Evolutionary conservation across 2,888 invertebrate genomes (phyloP), one percentile per base, ranked within the genome.

Genomic region (Brenthis ino): DNA sequence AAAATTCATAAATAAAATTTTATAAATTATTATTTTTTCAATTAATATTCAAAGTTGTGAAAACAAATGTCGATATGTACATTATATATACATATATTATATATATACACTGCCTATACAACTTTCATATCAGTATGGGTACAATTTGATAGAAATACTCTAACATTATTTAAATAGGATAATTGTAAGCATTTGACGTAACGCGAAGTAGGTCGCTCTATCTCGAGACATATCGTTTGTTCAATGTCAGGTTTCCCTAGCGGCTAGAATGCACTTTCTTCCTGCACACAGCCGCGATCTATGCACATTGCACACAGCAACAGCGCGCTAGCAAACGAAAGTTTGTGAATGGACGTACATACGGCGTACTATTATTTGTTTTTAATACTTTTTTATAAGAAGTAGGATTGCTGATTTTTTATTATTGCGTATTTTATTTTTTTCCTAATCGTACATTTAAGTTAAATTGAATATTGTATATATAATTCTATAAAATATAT

Each of bases 261-360:
- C 85, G 82, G 77, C 82, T 85, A 83, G 90, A 91, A 91, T 93
- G 92, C 92, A 91, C 93, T 93, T 93, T 93, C 92, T 91, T 91
- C 90, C 89, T 85, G 77, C 78, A 79, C 74, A 72, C 77, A 77
- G 68, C 69, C 20, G 69, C 74, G 74, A 69, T 68, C 61, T 48
- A n/a, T 33, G 66, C 72, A 67, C 76, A 76, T 77, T 51, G 73
- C 76, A 76, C 65, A 51, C 71, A 67, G 64, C 54, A 1, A 37
- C 20, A n/a, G 5, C 20, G 37, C 20, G 33, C 16, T 13, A 24
- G 70, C 72, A 80, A 80, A 80, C 81, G 82, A 84, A 82, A 83
- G 84, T 84, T 74, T 78, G 75, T 79, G 77, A 82, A 81, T 82
- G 81, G 77, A 73, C 61, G 58, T 28, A 16, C 16, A 1, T 20